Base-by-base conservation (phyloP, 1,140 invertebrate species). In the Lepidurus couesii region DNA sequence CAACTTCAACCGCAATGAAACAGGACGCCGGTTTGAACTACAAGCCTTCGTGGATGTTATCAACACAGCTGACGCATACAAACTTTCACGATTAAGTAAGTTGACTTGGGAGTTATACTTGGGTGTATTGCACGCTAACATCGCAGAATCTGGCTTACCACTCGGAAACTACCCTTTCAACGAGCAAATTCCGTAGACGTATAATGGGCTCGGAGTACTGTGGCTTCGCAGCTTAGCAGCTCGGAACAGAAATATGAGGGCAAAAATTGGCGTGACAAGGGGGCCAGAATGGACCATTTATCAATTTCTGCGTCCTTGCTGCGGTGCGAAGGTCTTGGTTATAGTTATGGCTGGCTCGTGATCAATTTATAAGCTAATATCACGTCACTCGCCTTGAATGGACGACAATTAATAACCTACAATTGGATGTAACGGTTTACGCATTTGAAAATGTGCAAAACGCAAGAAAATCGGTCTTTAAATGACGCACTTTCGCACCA, bases 11-110 rank as follows among this genome's bases (percentile, higher is more conserved):
- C 88, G 91, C 80, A 92, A 93, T 82, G 89, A 90, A 77, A 90
- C 90, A 7, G 89, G 79, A 78, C 84, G 87, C 76, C 84, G 90
- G 3, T 92, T 95, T 81, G 93, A 95, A 84, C 88, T 95, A 45
- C 91, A 93, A 83, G 91, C 92, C n/a, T 94, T 90, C 83, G 93
- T 95, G 43, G 92, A 95, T 84, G 90, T 95, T 81, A 95, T 96
- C 83, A 95, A 95, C 84, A 95, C 93, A n/a, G 93, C 93, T 42
- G 94, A 96, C 85, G 93, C 93, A 77, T 95, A 95, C 85, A 95
- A 95, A 84, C 88, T 95, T 16, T 95, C 94, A 13, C 88, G 92
- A 85, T 87, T 95, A 53, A 95, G 94, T 96, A 87, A 93, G 93
- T 75, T 21, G 21, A 43, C 53, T 65, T 65, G 53, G 53, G 21